phyloP scores from a whole-genome alignment of 2,113 vertebrate species.

The Pelecanoides urinatrix region DNA sequence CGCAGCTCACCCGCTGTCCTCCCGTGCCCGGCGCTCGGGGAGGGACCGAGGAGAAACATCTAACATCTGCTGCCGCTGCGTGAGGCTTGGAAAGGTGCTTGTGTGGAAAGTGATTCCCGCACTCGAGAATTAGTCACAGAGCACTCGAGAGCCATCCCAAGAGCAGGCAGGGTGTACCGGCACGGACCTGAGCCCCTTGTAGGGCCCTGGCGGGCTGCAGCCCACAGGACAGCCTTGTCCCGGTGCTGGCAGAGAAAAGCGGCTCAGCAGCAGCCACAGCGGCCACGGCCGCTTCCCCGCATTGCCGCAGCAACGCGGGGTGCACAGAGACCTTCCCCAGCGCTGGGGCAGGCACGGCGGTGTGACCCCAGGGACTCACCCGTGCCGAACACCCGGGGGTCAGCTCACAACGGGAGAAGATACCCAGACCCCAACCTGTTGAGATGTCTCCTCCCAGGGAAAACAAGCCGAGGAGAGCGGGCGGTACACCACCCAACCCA shows the following conservation, averaged over 20 bases:
- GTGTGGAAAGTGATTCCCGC: background rate
- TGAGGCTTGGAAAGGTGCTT: background rate
- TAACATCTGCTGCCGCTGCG: background rate
- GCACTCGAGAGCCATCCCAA: accelerated
- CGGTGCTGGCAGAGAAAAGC: accelerated
- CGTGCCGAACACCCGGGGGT: accelerated
- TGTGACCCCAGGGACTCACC: background rate
- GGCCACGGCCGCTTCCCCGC: background rate
- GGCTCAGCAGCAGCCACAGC: background rate
- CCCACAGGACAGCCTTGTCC: background rate
- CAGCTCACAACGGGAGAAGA: accelerated
- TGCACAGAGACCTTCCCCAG: background rate
- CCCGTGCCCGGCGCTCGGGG: accelerated
- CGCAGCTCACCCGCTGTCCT: background rate
- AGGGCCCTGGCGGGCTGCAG: background rate
- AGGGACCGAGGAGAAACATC: background rate
- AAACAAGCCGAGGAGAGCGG: background rate
- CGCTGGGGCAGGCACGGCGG: accelerated
- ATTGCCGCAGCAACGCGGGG: accelerated
- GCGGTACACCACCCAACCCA: background rate
- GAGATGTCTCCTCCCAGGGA: background rate
- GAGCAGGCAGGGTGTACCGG: background rate
- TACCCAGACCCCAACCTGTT: background rate
- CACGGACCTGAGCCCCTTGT: background rate
- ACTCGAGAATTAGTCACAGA: background rate